Evolutionary conservation across 2,113 vertebrate genomes (phyloP).

Genomic region (Phrynosoma blainvillii): DNA sequence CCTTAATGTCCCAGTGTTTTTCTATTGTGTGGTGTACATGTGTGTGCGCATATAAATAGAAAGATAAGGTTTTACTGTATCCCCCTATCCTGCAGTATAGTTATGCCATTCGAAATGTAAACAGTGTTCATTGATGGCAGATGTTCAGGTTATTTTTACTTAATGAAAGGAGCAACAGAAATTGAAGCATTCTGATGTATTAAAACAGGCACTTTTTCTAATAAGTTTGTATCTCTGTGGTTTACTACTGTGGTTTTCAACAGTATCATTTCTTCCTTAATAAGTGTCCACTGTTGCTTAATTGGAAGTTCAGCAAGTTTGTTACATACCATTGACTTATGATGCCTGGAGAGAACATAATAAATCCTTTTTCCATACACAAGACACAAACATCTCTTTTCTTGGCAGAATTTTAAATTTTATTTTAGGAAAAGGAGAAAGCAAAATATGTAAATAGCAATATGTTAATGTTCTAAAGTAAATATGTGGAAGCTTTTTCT

Average conservation of each 20-base stretch:
- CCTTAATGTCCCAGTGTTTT: neutral
- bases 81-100: neutral
- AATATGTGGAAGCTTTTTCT: neutral
- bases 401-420: conserved; percentile 47
- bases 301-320: conserved; percentile 7
- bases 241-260: neutral
- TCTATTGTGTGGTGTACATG: neutral
- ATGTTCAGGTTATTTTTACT: neutral
- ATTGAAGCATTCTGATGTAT: neutral
- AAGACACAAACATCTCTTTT: conserved; percentile 14
- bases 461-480: conserved; percentile 36
- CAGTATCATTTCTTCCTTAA: conserved; percentile 26
- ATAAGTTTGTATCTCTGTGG: neutral
- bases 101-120: neutral
- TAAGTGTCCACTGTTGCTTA: conserved; percentile 26
- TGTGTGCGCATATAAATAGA: no score
- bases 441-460: conserved; percentile 20
- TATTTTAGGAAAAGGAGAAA: conserved; percentile 41
- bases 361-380: conserved; percentile 2
- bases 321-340: neutral
- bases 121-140: neutral
- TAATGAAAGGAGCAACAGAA: neutral
- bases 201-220: neutral
- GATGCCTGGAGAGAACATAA: neutral
- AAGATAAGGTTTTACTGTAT: neutral